A percentile compares a stretch with the other conserved stretches of the same genome.
These are phyloP conservation scores for Mohoua ochrocephala DNA, from an alignment of 2,113 vertebrate genomes.

Conservation along the genomic window DNA sequence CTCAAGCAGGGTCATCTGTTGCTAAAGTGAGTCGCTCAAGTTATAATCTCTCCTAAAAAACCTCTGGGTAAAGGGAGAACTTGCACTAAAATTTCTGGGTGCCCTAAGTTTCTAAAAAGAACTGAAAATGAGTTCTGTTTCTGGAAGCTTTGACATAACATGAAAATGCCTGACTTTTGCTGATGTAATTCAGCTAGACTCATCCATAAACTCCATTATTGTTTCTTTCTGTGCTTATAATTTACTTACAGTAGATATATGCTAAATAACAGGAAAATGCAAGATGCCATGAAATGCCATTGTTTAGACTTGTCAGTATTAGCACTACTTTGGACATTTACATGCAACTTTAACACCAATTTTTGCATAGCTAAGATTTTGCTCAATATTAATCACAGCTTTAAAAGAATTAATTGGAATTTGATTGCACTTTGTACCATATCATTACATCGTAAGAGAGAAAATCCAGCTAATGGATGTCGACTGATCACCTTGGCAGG, in stretches of 20 bases:
- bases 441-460: not conserved
- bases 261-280: not conserved
- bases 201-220: not conserved
- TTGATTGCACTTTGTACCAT: not conserved
- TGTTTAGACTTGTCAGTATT: not conserved
- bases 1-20: not conserved
- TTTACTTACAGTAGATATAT: not conserved
- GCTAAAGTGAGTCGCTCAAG: not conserved
- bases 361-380: not conserved
- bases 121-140: not conserved
- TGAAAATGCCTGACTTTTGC: not conserved
- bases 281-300: not conserved
- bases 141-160: not conserved
- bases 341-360: not conserved
- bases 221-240: not conserved
- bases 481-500: not conserved
- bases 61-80: not conserved
- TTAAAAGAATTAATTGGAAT: not conserved
- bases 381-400: not conserved
- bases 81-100: not conserved
- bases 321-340: not conserved
- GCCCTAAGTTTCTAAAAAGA: not conserved
- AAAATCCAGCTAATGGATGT: not conserved
- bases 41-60: not conserved
- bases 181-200: not conserved